Conservation (phyloP, 2,113 vertebrate genomes). For the Spermophilus dauricus region DNA sequence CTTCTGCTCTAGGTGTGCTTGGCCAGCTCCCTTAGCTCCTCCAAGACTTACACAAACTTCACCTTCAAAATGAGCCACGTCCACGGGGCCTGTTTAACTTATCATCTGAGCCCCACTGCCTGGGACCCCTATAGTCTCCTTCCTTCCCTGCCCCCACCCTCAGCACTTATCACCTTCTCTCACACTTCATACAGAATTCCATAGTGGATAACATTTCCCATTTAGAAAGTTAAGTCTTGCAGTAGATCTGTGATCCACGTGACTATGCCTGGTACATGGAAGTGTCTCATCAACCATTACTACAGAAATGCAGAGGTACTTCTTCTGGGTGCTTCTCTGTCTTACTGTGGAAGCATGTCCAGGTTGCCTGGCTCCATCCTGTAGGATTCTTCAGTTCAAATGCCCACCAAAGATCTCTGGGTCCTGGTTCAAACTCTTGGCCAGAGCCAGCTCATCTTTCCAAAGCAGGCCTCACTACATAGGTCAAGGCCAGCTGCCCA, state of each 20-base stretch:
- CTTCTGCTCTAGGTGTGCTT: no score
- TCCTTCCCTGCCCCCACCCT: not conserved
- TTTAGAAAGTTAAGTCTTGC: not conserved
- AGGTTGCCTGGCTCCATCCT: not conserved
- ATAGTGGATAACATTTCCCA: not conserved
- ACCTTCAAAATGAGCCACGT: not conserved
- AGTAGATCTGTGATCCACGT: not conserved
- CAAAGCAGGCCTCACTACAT: not conserved
- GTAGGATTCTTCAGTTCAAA: not conserved
- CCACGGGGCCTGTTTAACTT: rapidly evolving
- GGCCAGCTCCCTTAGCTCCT: not conserved
- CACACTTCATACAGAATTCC: no score
- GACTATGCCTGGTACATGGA: not conserved
- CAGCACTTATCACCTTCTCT: not conserved
- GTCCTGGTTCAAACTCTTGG: not conserved
- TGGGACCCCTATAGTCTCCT: not conserved
- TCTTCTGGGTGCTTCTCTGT: not conserved
- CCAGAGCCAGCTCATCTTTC: not conserved
- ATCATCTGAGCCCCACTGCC: not conserved
- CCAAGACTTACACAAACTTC: not conserved
- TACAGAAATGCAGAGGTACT: not conserved
- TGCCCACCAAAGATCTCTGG: not conserved
- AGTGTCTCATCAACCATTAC: not conserved
- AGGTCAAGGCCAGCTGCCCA: not conserved
- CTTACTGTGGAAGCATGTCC: not conserved